Evolutionary conservation across 1,140 invertebrate species (phyloP), one percentile per base, ranked within the genome.

Genomic region (Frieseomelitta varia): DNA sequence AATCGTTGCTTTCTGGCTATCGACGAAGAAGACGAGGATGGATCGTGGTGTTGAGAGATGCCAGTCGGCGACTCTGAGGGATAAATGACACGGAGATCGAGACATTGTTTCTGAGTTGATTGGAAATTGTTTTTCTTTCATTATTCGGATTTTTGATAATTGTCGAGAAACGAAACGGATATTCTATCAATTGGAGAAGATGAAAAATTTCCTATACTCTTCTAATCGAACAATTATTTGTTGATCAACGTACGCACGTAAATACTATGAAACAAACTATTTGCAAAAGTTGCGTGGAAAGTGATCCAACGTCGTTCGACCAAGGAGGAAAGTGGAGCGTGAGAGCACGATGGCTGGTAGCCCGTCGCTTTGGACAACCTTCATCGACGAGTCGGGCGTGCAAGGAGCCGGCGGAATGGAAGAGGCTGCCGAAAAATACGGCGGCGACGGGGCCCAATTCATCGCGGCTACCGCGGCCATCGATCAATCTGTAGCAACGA

Each of bases 361-460:
- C 67, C 34, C n/a, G 76, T 74, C 65, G 71, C 15, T 30, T 27
- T 11, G 65, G 73, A 78, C 56, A 85, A 87, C 63, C 68, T 81
- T 65, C 69, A 72, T 79, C 68, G 58, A 69, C 24, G 67, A 24
- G 21, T 11, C 19, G 30, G 56, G 34, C 63, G 63, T 69, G 30
- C 56, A 67, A 34, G 21, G 17, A 65, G 17, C 4, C 39, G 47
- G 51, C 39, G 47, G 51, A 24, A 72, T 39, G 53, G 69, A 67
- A 79, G 75, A 58, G 73, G 39, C 17, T 39, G 79, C 69, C 79
- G 88, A 91, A 93, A 94, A 93, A 93, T 93, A 93, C 92, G 88
- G 82, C 88, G 79, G 90, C 84, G 86, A 88, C 79, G 83, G 75
- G 85, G 87, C 87, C 89, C 92, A 93, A 94, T 94, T 93, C 93